Evolutionary conservation across 64 coral and sea anemone species (phyloP).

Genomic region (Montipora sp.): DNA sequence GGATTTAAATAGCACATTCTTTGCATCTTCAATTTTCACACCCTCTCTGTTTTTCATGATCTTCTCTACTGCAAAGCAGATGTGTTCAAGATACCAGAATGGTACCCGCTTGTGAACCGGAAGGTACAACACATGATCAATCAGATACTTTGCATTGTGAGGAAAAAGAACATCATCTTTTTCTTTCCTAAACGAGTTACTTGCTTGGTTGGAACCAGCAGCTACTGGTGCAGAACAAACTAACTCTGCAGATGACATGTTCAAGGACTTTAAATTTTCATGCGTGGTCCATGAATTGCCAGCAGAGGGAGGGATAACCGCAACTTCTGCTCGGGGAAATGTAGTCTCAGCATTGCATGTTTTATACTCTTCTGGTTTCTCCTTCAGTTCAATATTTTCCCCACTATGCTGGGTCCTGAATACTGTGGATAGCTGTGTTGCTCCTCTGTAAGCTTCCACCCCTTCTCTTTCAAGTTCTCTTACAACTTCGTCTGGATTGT

Average conservation of each 20-base stretch:
- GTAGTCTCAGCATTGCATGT: not conserved
- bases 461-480: conserved; percentile 89
- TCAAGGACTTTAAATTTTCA: not conserved
- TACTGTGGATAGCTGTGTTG: conserved; percentile 88
- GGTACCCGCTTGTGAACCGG: conserved; percentile 71
- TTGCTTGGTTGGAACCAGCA: not conserved
- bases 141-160: conserved; percentile 73
- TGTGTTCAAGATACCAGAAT: conserved; percentile 55
- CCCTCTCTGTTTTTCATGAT: conserved; percentile 63
- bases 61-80: conserved; percentile 68
- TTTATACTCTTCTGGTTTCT: not conserved
- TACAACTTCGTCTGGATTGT: conserved; percentile 83
- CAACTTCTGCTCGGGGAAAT: conserved; percentile 9
- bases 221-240: not conserved
- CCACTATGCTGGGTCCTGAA: conserved; percentile 32
- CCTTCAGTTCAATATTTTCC: not conserved
- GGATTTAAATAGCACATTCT: conserved; percentile 21
- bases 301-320: not conserved
- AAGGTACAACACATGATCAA: conserved; percentile 70
- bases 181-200: not conserved
- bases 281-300: not conserved
- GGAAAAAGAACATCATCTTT: conserved; percentile 69
- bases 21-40: conserved; percentile 44
- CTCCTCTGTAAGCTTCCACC: conserved; percentile 89
- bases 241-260: not conserved